Conservation (phyloP, 2,888 invertebrate species). For the Rhamnusium bicolor region DNA sequence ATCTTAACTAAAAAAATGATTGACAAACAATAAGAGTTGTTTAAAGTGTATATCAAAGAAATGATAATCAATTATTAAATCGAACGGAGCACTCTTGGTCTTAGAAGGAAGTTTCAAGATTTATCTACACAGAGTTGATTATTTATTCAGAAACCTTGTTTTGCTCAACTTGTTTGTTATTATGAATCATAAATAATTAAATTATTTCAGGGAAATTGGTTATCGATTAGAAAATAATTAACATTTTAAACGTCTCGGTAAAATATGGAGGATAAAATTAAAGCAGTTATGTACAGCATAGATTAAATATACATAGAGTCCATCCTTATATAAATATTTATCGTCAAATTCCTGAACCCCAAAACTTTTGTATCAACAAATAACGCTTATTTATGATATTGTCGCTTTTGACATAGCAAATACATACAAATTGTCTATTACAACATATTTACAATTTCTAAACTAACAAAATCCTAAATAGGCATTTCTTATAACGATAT, state of each 20-base stretch:
- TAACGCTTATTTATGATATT: too few relatives aligned
- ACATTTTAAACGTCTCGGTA: background rate
- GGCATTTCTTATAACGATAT: too few relatives aligned
- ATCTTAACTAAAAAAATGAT: background rate
- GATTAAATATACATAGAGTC: too few relatives aligned
- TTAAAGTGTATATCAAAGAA: background rate
- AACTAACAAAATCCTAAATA: too few relatives aligned
- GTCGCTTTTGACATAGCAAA: too few relatives aligned
- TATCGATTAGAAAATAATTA: slow-evolving; percentile 5
- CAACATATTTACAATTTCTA: too few relatives aligned
- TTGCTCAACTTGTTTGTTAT: background rate
- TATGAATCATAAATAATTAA: slow-evolving; percentile 6
- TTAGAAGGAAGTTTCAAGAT: background rate
- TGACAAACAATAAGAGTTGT: background rate
- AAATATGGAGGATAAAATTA: too few relatives aligned
- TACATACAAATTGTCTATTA: too few relatives aligned
- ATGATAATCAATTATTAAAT: slow-evolving; percentile 2
- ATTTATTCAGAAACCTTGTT: slow-evolving; percentile 18
- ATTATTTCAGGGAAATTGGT: slow-evolving; percentile 6
- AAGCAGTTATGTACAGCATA: too few relatives aligned
- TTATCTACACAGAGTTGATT: slow-evolving; percentile 1
- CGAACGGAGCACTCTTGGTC: background rate
- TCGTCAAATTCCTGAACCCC: too few relatives aligned
- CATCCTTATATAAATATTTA: too few relatives aligned
- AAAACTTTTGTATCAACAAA: too few relatives aligned